These are phyloP conservation scores for Enteromius anoplus DNA, from an alignment of 2,797 vertebrate species.

Conservation along the genomic window DNA sequence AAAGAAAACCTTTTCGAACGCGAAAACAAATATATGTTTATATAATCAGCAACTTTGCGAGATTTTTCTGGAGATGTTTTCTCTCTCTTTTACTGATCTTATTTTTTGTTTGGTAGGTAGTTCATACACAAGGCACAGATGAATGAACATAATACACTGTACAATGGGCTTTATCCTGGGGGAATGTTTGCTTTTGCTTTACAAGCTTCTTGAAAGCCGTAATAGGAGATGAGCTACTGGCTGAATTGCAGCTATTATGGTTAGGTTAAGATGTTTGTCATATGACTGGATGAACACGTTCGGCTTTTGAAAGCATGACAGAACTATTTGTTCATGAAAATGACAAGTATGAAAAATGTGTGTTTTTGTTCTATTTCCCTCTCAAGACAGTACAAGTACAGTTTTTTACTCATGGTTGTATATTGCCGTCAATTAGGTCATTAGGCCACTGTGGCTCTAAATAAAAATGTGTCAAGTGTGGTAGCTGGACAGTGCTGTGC, in stretches of 20 bases:
- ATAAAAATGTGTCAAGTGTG: neutral
- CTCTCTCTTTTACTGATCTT: neutral
- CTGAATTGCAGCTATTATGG: conserved; percentile 15
- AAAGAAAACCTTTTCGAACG: neutral
- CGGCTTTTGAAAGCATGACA: neutral
- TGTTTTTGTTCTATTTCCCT: neutral
- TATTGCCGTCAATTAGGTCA: neutral
- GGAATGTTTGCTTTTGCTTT: neutral
- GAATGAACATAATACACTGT: conserved; percentile 6
- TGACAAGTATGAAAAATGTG: neutral
- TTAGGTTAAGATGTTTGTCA: neutral
- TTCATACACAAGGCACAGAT: neutral
- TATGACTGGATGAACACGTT: neutral
- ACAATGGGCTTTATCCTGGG: neutral
- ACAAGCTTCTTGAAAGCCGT: neutral
- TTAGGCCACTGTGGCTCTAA: neutral
- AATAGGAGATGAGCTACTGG: conserved; percentile 7
- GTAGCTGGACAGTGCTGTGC: conserved; percentile 2
- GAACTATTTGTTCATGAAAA: neutral
- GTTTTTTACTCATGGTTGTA: neutral
- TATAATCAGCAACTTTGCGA: neutral
- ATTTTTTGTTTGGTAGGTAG: neutral
- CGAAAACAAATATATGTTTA: neutral
- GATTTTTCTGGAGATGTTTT: neutral
- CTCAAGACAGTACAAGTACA: neutral